Conservation (phyloP, 2,113 vertebrate genomes). For the Python bivittatus region DNA sequence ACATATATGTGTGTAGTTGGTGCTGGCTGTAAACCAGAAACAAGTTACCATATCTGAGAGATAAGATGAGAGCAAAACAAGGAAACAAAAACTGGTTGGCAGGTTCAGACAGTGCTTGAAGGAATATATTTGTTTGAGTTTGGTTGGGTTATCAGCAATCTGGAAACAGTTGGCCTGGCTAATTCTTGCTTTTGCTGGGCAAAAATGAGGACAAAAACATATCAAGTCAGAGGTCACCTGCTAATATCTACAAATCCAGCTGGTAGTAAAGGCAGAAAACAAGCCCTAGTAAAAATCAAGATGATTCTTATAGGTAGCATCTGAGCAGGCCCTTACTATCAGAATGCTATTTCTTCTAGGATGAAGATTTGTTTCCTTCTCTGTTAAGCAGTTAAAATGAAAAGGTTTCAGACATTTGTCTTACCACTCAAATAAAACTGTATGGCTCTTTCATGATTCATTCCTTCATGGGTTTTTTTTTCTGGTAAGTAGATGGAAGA, state of each 20-base stretch:
- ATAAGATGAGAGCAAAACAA: background rate
- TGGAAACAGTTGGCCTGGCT: background rate
- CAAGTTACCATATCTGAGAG: background rate
- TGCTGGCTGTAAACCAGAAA: background rate
- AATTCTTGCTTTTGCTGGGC: background rate
- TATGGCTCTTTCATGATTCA: background rate
- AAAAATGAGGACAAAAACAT: background rate
- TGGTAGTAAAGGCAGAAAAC: background rate
- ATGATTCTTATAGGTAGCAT: background rate
- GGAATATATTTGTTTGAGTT: background rate
- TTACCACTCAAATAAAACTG: background rate
- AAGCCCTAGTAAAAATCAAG: too few species aligned
- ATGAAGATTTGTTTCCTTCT: slow-evolving; percentile 7
- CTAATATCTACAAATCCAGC: background rate
- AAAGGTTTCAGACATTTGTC: background rate
- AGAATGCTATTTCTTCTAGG: background rate
- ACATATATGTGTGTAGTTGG: background rate
- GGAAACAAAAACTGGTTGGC: background rate
- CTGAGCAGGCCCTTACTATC: background rate
- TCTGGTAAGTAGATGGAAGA: background rate
- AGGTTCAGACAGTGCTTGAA: background rate
- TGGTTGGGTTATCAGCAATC: background rate
- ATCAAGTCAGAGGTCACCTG: background rate
- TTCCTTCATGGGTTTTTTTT: background rate
- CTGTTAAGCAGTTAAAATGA: background rate